These are phyloP conservation scores for Poecile atricapillus DNA, from an alignment of 2,113 vertebrate genomes.

Conservation along the genomic window DNA sequence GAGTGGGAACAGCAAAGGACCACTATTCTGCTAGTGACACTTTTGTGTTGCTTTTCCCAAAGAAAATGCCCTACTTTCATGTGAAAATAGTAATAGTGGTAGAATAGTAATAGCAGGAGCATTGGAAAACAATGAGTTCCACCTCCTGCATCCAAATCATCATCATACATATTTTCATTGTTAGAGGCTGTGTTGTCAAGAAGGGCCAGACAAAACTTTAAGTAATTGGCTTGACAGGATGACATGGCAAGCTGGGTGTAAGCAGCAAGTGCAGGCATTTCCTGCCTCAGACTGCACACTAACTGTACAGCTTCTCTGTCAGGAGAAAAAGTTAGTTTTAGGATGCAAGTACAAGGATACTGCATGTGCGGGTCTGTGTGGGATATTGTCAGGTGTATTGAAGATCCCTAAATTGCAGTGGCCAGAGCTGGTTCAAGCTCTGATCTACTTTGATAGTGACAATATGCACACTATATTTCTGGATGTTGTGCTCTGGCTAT, in stretches of 20 bases:
- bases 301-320: neutral
- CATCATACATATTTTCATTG: neutral
- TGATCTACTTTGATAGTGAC: neutral
- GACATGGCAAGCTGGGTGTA: neutral
- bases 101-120: neutral
- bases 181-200: constrained; percentile 17
- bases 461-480: neutral
- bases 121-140: neutral
- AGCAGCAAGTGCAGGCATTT: neutral
- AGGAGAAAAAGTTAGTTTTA: neutral
- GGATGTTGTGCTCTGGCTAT: neutral
- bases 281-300: neutral
- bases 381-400: neutral
- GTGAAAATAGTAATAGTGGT: neutral
- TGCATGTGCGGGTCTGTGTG: neutral
- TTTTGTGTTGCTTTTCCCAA: neutral
- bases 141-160: neutral
- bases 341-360: neutral
- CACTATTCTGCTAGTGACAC: neutral
- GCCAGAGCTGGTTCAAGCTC: neutral
- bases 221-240: constrained; percentile 26
- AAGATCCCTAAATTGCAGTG: neutral
- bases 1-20: neutral
- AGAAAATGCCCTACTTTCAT: neutral
- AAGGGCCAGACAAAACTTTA: neutral